Evolutionary conservation across 2,888 invertebrate genomes (phyloP), one percentile per base, ranked within the genome.

Genomic region (Agrochola lychnidis): DNA sequence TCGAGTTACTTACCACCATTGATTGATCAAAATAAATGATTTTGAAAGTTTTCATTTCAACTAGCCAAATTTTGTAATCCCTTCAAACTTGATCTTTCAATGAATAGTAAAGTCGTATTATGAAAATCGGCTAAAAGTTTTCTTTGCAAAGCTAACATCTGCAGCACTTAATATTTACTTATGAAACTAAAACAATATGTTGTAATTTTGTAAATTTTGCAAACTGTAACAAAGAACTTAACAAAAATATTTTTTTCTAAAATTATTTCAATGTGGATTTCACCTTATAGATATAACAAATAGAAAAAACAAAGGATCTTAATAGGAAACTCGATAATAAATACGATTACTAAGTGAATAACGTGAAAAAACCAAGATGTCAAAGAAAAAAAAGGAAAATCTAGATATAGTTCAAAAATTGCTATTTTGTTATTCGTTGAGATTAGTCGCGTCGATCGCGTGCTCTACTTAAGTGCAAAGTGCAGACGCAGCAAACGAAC

Each of bases 371-470:
- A 30, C 1, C 3, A 25, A 7, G 22, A 82, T 2, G 36, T 1
- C 53, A 51, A 36, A 68, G 61, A 51, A 69, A 51, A 48, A 5
- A 25, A 51, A 67, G 6, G 3, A 1, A 64, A 45, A 78, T 77
- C 61, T n/a, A n/a, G n/a, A n/a, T n/a, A n/a, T n/a, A n/a, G n/a
- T n/a, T n/a, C n/a, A n/a, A n/a, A n/a, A n/a, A n/a, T n/a, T n/a
- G n/a, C n/a, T n/a, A n/a, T n/a, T n/a, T n/a, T n/a, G n/a, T n/a
- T n/a, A n/a, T n/a, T n/a, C n/a, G n/a, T n/a, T n/a, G n/a, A n/a
- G n/a, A n/a, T n/a, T n/a, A n/a, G n/a, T n/a, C n/a, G n/a, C n/a
- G n/a, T n/a, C n/a, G n/a, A n/a, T n/a, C n/a, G n/a, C n/a, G n/a
- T n/a, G n/a, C n/a, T n/a, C n/a, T n/a, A n/a, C n/a, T n/a, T n/a